These are phyloP conservation scores for Phallusia fumigata DNA, from an alignment of 23 tunicate genomes.

Conservation along the genomic window DNA sequence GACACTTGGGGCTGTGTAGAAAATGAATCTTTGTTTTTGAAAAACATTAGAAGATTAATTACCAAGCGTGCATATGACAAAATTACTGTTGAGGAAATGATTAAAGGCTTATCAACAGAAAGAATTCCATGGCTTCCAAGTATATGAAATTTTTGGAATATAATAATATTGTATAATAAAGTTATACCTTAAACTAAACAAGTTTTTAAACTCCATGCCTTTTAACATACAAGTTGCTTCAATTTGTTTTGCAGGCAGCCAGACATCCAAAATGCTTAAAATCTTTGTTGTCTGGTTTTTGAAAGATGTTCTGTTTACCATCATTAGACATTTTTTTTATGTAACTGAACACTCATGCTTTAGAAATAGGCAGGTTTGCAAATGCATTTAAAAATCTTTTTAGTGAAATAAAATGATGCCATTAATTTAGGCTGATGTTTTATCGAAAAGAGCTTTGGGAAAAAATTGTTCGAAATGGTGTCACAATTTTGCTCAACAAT, in stretches of 20 bases:
- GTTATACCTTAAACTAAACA: background rate
- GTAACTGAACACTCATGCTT: constrained; percentile 25
- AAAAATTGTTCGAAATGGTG: background rate
- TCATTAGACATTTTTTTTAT: constrained; percentile 30
- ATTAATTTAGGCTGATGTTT: background rate
- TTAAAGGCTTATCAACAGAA: background rate
- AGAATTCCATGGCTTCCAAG: constrained; percentile 21
- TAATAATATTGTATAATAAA: background rate
- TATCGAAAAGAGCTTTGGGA: background rate
- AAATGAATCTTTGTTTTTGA: constrained; percentile 23
- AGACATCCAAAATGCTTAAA: background rate
- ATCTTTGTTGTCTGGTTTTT: constrained; percentile 30
- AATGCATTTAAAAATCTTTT: no score
- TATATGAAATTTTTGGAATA: background rate
- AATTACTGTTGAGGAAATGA: constrained; percentile 24
- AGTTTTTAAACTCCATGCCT: background rate
- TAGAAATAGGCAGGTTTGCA: constrained; percentile 8
- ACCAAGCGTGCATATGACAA: constrained; percentile 23
- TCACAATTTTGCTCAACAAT: background rate
- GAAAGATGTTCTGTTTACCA: constrained; percentile 12
- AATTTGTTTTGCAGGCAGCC: constrained; percentile 15
- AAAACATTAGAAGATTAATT: constrained; percentile 11
- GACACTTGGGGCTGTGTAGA: constrained; percentile 22
- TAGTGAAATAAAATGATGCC: background rate
- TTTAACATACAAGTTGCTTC: no score